Evolutionary conservation across 2,113 vertebrate species (phyloP), one percentile per base, ranked within the genome.

Genomic region (Glaucidium brasilianum): DNA sequence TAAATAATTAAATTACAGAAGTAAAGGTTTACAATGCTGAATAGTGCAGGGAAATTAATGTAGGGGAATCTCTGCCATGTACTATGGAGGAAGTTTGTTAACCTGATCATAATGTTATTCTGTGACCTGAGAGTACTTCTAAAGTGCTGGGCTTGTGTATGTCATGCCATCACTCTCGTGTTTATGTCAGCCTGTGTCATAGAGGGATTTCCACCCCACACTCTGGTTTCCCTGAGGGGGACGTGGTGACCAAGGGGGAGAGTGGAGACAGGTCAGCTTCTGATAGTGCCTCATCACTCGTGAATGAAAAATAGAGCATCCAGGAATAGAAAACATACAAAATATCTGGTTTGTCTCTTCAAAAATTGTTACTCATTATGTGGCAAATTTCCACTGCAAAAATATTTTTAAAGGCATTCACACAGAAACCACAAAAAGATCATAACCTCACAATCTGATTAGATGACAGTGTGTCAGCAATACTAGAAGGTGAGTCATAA

Each of bases 231-330:
- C 27, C 8, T 76, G 9, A 30, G 15, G 0, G 3, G 8, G 5
- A 15, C 0, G 0, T 21, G 2, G 18, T 56, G 12, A 47, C 11
- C 34, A 71, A 73, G 22, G 15, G 0, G 0, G 7, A 59, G 26
- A 45, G 16, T 4, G 7, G 66, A 85, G 25, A 10, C 19, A 37
- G 19, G 11, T 34, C 63, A 73, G 35, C 18, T 88, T 94, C 43
- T 80, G 34, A 30, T 18, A 45, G 11, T 35, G 6, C 27, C 19
- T 81, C 50, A 49, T 77, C 32, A 77, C 13, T 45, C 41, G 32
- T 50, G 37, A 84, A 69, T 41, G 21, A 91, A 91, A 77, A 9
- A 74, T 39, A 39, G 39, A 39, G 6, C 22, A 32, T 47, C 4
- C 47, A 74, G 32, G 9, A 86, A 62, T 11, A 34, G 32, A 58